Percentiles rank a stretch among this genome's conserved stretches.
These are phyloP conservation scores for Eupithecia subfuscata DNA, from an alignment of 2,888 invertebrate genomes.

Conservation along the genomic window DNA sequence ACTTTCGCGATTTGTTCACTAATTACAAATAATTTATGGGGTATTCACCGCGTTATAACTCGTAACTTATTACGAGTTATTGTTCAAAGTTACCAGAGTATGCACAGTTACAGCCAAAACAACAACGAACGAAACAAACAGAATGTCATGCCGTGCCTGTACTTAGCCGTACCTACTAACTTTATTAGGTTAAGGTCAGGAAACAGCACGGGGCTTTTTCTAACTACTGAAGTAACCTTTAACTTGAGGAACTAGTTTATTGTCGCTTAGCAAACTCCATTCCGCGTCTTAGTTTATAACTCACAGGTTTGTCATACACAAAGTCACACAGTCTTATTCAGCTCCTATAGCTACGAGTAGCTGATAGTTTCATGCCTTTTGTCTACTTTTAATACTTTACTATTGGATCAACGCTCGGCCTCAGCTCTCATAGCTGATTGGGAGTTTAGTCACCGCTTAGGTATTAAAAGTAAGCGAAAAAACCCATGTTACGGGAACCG, in stretches of 20 bases:
- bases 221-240: constrained; percentile 53
- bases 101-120: constrained; percentile 6
- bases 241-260: constrained; percentile 53
- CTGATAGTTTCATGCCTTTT: not conserved
- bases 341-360: not conserved
- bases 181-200: constrained; percentile 42
- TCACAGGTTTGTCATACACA: not conserved
- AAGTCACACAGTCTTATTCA: not conserved
- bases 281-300: constrained; percentile 16
- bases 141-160: constrained; percentile 12
- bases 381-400: not conserved
- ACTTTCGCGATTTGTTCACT: not conserved
- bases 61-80: not conserved
- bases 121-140: constrained; percentile 1
- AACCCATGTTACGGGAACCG: not conserved
- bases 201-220: constrained; percentile 49
- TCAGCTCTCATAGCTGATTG: not conserved
- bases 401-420: not conserved
- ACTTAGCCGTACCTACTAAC: constrained; percentile 27
- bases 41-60: not conserved
- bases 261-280: constrained; percentile 59
- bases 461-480: not conserved
- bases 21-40: not conserved
- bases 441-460: not conserved
- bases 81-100: not conserved